These are phyloP conservation scores for Coelinius sp. DNA, from an alignment of 2,888 invertebrate genomes.

Conservation along the genomic window DNA sequence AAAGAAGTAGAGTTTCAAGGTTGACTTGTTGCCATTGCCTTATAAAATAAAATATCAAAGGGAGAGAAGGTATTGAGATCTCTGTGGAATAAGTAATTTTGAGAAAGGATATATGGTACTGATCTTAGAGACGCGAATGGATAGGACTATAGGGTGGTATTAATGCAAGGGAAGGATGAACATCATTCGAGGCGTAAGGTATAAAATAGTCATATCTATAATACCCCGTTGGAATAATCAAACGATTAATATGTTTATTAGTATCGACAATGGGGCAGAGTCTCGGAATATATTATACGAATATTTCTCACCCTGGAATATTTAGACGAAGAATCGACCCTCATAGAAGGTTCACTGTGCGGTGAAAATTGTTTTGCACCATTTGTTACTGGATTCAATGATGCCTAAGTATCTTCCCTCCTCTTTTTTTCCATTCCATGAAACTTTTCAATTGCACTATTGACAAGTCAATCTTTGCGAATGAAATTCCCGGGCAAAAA, in stretches of 20 bases:
- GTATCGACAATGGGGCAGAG: conserved; percentile 58
- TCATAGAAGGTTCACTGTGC: neutral
- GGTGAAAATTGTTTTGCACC: conserved; percentile 23
- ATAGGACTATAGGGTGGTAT: conserved; percentile 24
- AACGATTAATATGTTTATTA: conserved; percentile 65
- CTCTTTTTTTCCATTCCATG: conserved; percentile 35
- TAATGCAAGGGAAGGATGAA: conserved; percentile 44
- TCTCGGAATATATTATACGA: conserved; percentile 28
- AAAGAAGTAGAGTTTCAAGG: neutral
- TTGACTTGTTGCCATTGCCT: neutral
- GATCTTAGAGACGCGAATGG: conserved; percentile 17
- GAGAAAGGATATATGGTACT: conserved; percentile 21
- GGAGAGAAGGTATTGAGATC: conserved; percentile 27
- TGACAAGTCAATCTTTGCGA: neutral
- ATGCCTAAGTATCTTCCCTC: conserved; percentile 13
- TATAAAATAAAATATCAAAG: neutral
- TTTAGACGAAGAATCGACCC: conserved; percentile 11
- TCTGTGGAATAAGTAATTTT: conserved; percentile 45
- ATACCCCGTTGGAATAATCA: conserved; percentile 62
- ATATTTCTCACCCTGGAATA: conserved; percentile 30
- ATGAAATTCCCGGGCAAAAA: neutral
- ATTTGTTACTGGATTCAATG: conserved; percentile 14
- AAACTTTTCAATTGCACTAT: conserved; percentile 3
- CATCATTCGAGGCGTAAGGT: conserved; percentile 52
- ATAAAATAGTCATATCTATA: conserved; percentile 55